Conservation (phyloP, 2,888 invertebrate genomes). For the Apantesis nais region DNA sequence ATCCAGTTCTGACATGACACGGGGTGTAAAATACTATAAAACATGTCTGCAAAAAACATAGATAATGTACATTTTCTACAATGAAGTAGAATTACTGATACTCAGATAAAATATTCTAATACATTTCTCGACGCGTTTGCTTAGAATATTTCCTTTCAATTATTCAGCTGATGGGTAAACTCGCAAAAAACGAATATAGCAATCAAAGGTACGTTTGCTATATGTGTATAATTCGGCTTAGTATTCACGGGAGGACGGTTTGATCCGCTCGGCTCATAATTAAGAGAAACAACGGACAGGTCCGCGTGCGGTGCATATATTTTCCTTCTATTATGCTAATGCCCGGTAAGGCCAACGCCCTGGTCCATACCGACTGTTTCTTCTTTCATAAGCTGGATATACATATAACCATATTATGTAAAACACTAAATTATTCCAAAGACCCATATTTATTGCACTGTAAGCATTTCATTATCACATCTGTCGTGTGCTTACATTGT, state of each 20-base stretch:
- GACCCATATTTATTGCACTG: neutral
- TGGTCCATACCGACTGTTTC: neutral
- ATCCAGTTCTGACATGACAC: no score
- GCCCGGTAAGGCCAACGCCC: neutral
- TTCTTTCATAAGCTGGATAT: slow-evolving; percentile 7
- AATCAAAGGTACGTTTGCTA: slow-evolving; percentile 27
- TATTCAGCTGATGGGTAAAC: slow-evolving; percentile 3
- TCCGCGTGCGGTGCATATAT: slow-evolving; percentile 60
- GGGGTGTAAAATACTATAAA: neutral
- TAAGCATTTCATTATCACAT: neutral
- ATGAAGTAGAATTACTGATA: neutral
- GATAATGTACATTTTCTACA: no score
- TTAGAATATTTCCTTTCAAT: slow-evolving; percentile 7
- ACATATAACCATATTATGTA: neutral
- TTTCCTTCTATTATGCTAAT: slow-evolving; percentile 63
- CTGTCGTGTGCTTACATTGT: neutral
- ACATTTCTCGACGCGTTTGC: neutral
- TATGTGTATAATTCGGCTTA: slow-evolving; percentile 43
- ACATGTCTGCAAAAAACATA: no score
- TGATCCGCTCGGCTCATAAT: slow-evolving; percentile 59
- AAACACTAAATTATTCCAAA: neutral
- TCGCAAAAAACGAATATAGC: slow-evolving; percentile 27
- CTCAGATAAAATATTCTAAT: neutral
- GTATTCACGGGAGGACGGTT: slow-evolving; percentile 52
- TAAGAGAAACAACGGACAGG: slow-evolving; percentile 57